Percentiles rank a stretch among this genome's conserved stretches.
These are phyloP conservation scores for Ennomos quercinarius DNA, from an alignment of 2,888 invertebrate genomes.

Conservation along the genomic window DNA sequence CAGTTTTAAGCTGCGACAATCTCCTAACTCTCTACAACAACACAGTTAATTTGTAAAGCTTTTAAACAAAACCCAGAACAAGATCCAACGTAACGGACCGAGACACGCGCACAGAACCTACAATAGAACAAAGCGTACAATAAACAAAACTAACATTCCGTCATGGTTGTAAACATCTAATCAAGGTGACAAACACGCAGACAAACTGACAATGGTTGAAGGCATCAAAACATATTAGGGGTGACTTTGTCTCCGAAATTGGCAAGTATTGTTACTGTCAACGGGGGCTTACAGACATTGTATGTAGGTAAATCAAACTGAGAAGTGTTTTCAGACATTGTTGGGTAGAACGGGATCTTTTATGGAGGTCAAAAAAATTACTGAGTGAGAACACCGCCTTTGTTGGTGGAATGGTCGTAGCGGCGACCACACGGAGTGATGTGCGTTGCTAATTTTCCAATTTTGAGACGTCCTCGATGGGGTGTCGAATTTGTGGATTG, in stretches of 20 bases:
- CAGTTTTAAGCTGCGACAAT: constrained; percentile 17
- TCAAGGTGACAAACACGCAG: constrained; percentile 58
- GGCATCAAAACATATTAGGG: constrained; percentile 84
- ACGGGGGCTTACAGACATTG: constrained; percentile 70
- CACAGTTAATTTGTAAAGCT: constrained; percentile 13
- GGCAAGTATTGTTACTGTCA: constrained; percentile 67
- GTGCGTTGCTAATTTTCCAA: constrained; percentile 79
- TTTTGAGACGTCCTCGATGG: constrained; percentile 42
- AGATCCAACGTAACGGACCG: constrained; percentile 57
- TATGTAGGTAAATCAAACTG: constrained; percentile 42
- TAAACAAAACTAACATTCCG: constrained; percentile 60
- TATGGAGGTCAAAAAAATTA: constrained; percentile 48
- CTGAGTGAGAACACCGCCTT: constrained; percentile 44
- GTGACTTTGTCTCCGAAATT: constrained; percentile 75
- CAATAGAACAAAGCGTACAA: constrained; percentile 57
- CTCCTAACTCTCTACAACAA: constrained; percentile 3
- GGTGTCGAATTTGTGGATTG: constrained; percentile 15
- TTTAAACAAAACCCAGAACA: constrained; percentile 40
- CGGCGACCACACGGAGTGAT: constrained; percentile 74
- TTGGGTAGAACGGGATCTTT: constrained; percentile 55
- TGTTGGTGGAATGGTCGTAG: constrained; percentile 64
- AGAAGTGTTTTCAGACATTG: constrained; percentile 59
- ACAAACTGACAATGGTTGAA: constrained; percentile 66
- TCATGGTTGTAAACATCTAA: constrained; percentile 73
- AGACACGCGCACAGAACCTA: constrained; percentile 62